Base-by-base conservation (phyloP, 1,140 invertebrate genomes). In the Drosophila pallidifrons region DNA sequence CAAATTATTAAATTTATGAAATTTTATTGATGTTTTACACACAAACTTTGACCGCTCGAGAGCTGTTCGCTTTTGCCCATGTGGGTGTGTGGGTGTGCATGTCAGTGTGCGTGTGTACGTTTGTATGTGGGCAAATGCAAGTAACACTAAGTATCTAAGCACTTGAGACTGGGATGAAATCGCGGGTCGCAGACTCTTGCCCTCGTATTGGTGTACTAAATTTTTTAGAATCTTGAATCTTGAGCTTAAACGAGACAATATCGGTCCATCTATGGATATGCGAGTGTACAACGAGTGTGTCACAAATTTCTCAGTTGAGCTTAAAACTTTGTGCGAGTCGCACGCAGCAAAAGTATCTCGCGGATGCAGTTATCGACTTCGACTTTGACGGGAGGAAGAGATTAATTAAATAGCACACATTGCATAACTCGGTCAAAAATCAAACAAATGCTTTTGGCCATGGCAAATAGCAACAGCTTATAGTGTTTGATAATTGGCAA, bases 1-100 rank as follows among this genome's bases (percentile, higher is more conserved):
- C 47, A 77, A 81, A 81, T 89, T 90, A 90, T 89, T 89, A 89
- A 89, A 89, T 89, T 89, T 89, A 89, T 89, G 81, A 89, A 90
- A 77, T 89, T 89, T 80, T 89, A 89, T 90, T 89, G 85, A 89
- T 81, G 82, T 83, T 81, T 77, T 81, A 88, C 85, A 88, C 83
- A 87, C 81, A 88, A 88, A 89, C 85, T 88, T 83, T 87, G 82
- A 87, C 80, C 82, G 83, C 82, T 77, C 66, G 66, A 80, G 82
- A 51, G 75, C 57, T 30, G 69, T 20, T 73, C 11, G 47, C 55
- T 16, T 73, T 45, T 47, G 60, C 15, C 58, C 51, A 63, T 60
- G 55, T 10, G 28, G 28, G 51, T 45, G 32, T 60, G 55, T 43
- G 30, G 43, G 41, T 47, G 41, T 38, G 28, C 41, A 28, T 69